Percentiles rank a stretch among this genome's conserved stretches.
Evolutionary conservation across 2,113 vertebrate genomes (phyloP).

Genomic region (Sorex fumeus): DNA sequence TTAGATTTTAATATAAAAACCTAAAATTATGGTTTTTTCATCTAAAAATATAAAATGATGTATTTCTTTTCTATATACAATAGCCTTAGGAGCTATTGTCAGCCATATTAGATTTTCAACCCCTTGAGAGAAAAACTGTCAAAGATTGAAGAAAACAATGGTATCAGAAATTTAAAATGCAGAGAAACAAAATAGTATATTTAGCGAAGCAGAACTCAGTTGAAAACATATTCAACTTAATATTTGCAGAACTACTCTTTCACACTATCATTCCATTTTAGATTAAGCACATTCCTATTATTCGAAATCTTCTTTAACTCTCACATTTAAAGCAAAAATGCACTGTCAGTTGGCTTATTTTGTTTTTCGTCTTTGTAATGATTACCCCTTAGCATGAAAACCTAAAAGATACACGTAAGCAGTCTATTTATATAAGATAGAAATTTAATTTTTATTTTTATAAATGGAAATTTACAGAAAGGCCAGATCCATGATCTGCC

Average conservation of each 20-base stretch:
- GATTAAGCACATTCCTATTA: background rate
- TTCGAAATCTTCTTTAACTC: background rate
- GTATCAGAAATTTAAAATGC: background rate
- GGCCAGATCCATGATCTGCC: background rate
- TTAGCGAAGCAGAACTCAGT: background rate
- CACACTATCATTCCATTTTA: background rate
- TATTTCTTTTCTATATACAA: too few species aligned
- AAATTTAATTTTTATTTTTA: conserved; percentile 52
- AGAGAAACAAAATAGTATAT: background rate
- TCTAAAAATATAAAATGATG: too few species aligned
- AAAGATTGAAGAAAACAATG: background rate
- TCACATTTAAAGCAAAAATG: background rate
- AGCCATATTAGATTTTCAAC: too few species aligned
- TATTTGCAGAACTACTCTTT: background rate
- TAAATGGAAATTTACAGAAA: background rate
- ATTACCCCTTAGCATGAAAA: background rate
- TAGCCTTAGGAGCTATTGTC: too few species aligned
- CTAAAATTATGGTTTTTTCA: too few species aligned
- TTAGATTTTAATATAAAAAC: too few species aligned
- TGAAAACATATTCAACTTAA: conserved; percentile 44
- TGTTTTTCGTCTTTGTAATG: conserved; percentile 3
- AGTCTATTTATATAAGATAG: conserved; percentile 42
- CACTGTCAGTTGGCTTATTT: conserved; percentile 51
- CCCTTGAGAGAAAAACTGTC: too few species aligned
- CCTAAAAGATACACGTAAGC: background rate